Conservation (phyloP, 2,888 invertebrate genomes). For the Tanypteryx hageni region DNA sequence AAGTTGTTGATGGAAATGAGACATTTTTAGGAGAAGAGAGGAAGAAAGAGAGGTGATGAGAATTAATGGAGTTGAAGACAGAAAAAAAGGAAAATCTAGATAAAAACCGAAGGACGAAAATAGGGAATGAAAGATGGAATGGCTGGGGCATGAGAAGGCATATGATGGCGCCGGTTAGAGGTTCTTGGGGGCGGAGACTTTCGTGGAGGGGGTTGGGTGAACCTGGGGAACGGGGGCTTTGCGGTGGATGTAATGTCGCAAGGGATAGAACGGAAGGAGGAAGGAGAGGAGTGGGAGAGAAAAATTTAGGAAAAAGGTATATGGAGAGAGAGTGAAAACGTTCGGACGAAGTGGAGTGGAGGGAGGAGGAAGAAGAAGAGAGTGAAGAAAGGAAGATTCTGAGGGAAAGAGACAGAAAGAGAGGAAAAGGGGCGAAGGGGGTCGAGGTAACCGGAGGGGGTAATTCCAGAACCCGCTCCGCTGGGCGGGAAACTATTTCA, state of each 20-base stretch:
- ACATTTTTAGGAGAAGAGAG: not conserved
- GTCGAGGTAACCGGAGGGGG: not conserved
- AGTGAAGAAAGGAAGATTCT: too few species aligned
- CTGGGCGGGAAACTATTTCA: conserved; percentile 28
- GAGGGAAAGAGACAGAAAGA: too few species aligned
- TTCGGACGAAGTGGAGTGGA: too few species aligned
- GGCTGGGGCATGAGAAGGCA: not conserved
- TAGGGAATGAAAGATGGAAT: conserved; percentile 49
- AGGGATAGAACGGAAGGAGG: not conserved
- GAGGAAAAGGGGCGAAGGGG: too few species aligned
- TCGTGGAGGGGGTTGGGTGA: not conserved
- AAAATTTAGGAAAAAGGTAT: not conserved
- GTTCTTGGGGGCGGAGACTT: not conserved
- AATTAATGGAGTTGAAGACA: conserved; percentile 36
- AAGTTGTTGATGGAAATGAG: not conserved
- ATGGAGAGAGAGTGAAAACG: not conserved
- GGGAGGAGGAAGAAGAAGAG: not conserved
- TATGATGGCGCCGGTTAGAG: not conserved
- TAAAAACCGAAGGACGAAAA: conserved; percentile 34
- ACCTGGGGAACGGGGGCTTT: not conserved
- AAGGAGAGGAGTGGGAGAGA: not conserved
- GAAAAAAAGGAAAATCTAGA: not conserved
- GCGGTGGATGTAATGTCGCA: not conserved
- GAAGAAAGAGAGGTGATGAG: not conserved
- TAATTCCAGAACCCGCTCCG: conserved; percentile 21